Base-by-base conservation (phyloP, 2,113 vertebrate species). In the Boulengeromyrus knoepffleri region DNA sequence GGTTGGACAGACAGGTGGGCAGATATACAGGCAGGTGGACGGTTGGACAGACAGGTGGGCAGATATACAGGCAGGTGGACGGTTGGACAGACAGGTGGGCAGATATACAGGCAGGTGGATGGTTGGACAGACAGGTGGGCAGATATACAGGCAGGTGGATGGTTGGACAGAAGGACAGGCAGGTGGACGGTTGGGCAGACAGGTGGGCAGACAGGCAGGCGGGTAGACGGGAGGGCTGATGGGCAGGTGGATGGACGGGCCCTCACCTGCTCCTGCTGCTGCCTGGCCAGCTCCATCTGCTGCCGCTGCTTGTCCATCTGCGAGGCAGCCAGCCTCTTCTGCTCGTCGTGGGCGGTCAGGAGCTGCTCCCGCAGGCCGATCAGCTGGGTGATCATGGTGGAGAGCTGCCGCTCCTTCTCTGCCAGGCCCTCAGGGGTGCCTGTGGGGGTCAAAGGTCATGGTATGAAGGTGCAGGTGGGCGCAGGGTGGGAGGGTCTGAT, bases 281-380 rank as follows among this genome's bases (percentile, higher is more conserved):
- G 99, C 92, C 98, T 97, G 92, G 99, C 99, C 93, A 99, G 96
- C 96, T 99, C 98, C 99, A 99, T 99, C 97, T 99, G 98, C 95
- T 99, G 98, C 94, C 98, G 95, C 94, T 99, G 99, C 93, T 99
- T 99, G 94, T 99, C 99, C 94, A 99, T 99, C 95, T 99, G 99
- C 27, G 99, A 99, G 90, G 98, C 99, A 52, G 99, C 99, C 91
- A 99, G 97, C 93, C 99, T 99, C 95, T 99, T 99, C 96, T 99
- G 98, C 91, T 99, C 99, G 0, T 99, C 99, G 0, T 99, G 98
- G 31, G 99, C 99, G 90, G 98, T 97, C 95, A 99, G 96, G 90
- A 99, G 98, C 96, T 99, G 99, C 96, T 99, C 98, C 89, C 98
- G 96, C 94, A 99, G 96, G 95, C 98, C 98, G 96, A 99, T 99